These are phyloP conservation scores for Nephila pilipes DNA, from an alignment of 1,140 invertebrate species.

Conservation along the genomic window DNA sequence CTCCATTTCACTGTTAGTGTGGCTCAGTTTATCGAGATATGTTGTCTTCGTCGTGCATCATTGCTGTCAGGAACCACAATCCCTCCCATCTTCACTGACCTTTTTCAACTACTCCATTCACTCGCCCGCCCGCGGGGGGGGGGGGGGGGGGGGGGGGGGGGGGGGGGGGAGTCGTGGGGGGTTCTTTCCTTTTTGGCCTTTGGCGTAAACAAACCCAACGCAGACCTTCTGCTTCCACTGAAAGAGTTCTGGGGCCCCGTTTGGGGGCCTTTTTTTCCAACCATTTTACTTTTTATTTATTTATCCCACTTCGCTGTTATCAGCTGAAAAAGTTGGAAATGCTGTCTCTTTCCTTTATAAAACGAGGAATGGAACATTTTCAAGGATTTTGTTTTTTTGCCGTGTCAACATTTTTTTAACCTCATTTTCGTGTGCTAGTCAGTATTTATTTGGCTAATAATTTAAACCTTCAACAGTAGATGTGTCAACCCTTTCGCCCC, in stretches of 20 bases:
- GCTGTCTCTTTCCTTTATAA: not conserved
- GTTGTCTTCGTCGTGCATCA: slow-evolving; percentile 35
- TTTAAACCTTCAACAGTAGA: slow-evolving; percentile 8
- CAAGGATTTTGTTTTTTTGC: slow-evolving; percentile 34
- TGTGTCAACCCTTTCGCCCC: not conserved
- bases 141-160: no score
- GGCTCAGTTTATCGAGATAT: not conserved
- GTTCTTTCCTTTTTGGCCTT: not conserved
- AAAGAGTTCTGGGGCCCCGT: slow-evolving; percentile 51
- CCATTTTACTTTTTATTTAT: slow-evolving; percentile 34
- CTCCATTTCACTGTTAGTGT: not conserved
- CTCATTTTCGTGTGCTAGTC: not conserved
- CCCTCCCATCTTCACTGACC: slow-evolving; percentile 2
- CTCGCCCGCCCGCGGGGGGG: no score
- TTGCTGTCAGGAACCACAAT: not conserved
- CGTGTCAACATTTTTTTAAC: slow-evolving; percentile 4
- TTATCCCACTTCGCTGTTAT: slow-evolving; percentile 8
- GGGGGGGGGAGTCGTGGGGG: not conserved
- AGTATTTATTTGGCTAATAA: not conserved
- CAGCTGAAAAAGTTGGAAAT: not conserved
- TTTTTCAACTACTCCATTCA: not conserved
- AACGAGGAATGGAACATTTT: slow-evolving; percentile 27
- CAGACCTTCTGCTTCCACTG: slow-evolving; percentile 1
- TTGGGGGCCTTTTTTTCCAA: not conserved
- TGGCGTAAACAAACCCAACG: slow-evolving; percentile 27